Evolutionary conservation across 2,888 invertebrate species (phyloP).

Genomic region (Sabatieria punctata): DNA sequence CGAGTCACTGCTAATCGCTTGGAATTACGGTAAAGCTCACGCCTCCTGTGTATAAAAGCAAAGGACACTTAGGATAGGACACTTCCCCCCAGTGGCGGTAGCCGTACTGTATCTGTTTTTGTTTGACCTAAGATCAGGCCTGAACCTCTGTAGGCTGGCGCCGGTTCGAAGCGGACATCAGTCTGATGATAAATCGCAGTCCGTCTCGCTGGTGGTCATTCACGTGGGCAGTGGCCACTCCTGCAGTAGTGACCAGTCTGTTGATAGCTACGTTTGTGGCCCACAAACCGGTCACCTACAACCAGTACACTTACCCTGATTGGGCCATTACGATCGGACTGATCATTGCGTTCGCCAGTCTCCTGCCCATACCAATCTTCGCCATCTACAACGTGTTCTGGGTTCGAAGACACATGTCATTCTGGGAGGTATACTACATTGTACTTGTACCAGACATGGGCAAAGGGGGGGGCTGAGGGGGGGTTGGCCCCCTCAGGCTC

Average conservation of each 20-base stretch:
- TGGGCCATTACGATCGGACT: constrained; percentile 30
- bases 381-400: constrained; percentile 19
- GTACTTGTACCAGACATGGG: no score
- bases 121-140: no score
- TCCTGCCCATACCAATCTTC: constrained; percentile 28
- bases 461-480: no score
- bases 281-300: no score
- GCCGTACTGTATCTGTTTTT: no score
- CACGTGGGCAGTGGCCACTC: constrained; percentile 31
- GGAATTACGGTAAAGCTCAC: constrained; percentile 31
- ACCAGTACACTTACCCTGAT: constrained; percentile 29
- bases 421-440: no score
- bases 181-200: constrained; percentile 31
- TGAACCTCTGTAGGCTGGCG: constrained; percentile 2
- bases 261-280: constrained; percentile 8
- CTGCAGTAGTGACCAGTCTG: constrained; percentile 28
- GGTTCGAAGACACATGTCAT: no score
- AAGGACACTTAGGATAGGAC: no score
- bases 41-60: no score
- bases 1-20: constrained; percentile 30
- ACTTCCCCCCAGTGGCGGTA: no score
- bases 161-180: constrained; percentile 30
- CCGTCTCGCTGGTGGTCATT: constrained; percentile 26
- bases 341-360: constrained; percentile 30
- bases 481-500: no score